Evolutionary conservation across 1,140 invertebrate genomes (phyloP).

Genomic region (Plectrocnemia conspersa): DNA sequence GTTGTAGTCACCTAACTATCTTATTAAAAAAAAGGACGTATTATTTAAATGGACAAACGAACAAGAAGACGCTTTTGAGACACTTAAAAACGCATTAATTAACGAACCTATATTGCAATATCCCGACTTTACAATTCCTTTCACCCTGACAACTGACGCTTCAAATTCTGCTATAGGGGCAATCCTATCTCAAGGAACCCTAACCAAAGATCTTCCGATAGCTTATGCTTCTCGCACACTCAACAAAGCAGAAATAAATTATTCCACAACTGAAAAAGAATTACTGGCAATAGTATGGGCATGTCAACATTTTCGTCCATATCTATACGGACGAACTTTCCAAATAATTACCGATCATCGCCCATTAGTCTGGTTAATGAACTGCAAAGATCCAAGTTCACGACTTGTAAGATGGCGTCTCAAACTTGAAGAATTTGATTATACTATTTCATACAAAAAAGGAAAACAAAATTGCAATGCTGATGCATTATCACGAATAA

Average conservation of each 20-base stretch:
- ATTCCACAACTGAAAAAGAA: slow-evolving; percentile 47
- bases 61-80: slow-evolving; percentile 37
- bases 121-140: slow-evolving; percentile 38
- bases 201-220: slow-evolving; percentile 35
- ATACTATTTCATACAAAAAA: slow-evolving; percentile 44
- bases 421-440: slow-evolving; percentile 45
- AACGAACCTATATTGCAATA: slow-evolving; percentile 35
- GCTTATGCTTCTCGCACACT: slow-evolving; percentile 43
- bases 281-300: slow-evolving; percentile 51
- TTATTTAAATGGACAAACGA: slow-evolving; percentile 37
- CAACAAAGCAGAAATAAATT: slow-evolving; percentile 44
- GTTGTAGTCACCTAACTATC: no score
- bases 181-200: slow-evolving; percentile 38
- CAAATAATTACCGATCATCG: slow-evolving; percentile 51
- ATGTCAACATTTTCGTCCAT: slow-evolving; percentile 45
- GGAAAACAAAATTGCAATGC: slow-evolving; percentile 41
- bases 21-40: slow-evolving; percentile 40
- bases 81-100: slow-evolving; percentile 30
- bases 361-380: slow-evolving; percentile 45
- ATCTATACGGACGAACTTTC: slow-evolving; percentile 48
- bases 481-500: slow-evolving; percentile 39
- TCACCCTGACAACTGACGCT: slow-evolving; percentile 41
- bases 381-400: slow-evolving; percentile 46
- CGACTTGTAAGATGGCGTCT: slow-evolving; percentile 51
- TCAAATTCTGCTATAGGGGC: slow-evolving; percentile 37